Conservation (phyloP, 1,140 invertebrate species). For the Drosophila hydei region DNA sequence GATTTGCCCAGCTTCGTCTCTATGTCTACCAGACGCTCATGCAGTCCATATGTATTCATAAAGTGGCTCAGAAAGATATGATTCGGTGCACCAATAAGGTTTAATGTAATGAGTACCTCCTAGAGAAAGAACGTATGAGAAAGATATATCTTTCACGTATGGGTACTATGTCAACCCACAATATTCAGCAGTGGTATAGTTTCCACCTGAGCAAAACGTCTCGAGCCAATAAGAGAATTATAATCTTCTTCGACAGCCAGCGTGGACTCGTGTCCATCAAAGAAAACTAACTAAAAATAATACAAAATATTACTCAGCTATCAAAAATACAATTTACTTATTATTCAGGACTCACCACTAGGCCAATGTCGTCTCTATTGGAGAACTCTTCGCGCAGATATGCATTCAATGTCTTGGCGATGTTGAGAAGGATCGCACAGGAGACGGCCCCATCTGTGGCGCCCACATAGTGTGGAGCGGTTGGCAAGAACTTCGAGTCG, state of each 20-base stretch:
- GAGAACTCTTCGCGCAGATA: slow-evolving; percentile 11
- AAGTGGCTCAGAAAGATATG: slow-evolving; percentile 40
- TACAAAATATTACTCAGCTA: no score
- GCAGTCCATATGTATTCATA: background rate
- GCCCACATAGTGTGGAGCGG: background rate
- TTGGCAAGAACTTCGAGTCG: slow-evolving; percentile 22
- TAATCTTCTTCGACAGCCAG: background rate
- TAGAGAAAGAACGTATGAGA: slow-evolving; percentile 3
- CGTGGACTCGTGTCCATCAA: slow-evolving; percentile 46
- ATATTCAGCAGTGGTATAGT: slow-evolving; percentile 5
- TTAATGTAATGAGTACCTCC: slow-evolving; percentile 27
- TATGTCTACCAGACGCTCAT: slow-evolving; percentile 25
- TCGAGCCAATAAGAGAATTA: slow-evolving; percentile 22
- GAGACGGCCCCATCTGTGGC: slow-evolving; percentile 51
- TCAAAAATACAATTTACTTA: background rate
- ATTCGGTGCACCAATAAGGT: slow-evolving; percentile 49
- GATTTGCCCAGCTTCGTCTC: slow-evolving; percentile 17
- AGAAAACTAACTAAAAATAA: slow-evolving; percentile 40
- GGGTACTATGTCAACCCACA: slow-evolving; percentile 8
- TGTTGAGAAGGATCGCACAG: slow-evolving; percentile 47
- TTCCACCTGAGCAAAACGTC: slow-evolving; percentile 18
- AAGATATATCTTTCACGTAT: background rate
- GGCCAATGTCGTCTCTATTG: slow-evolving; percentile 14
- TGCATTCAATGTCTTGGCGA: slow-evolving; percentile 27
- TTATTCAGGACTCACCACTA: slow-evolving; percentile 32